phyloP scores from a whole-genome alignment of 2,797 vertebrate species.

The Spinus pinus region DNA sequence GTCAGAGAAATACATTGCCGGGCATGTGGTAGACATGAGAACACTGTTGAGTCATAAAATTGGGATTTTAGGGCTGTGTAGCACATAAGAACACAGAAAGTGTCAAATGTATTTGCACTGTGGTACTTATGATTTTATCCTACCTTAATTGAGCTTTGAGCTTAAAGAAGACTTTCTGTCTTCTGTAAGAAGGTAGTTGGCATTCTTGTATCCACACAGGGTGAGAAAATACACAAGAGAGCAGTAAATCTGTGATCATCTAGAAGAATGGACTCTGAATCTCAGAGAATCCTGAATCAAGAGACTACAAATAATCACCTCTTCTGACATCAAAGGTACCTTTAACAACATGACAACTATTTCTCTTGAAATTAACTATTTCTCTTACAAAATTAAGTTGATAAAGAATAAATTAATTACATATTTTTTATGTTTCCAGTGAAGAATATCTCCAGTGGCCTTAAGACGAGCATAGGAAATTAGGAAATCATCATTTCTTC shows the following conservation, averaged over 20 bases:
- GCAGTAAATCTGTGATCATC: not conserved
- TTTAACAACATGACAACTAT: not conserved
- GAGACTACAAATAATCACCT: not conserved
- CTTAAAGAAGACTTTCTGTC: not conserved
- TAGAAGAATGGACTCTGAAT: not conserved
- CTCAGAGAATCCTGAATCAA: not conserved
- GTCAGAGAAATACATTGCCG: not conserved
- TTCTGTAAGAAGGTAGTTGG: not conserved
- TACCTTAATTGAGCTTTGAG: not conserved
- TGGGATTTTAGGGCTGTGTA: not conserved
- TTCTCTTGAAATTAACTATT: not conserved
- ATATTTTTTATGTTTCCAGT: not conserved
- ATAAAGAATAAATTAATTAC: not conserved
- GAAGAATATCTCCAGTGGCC: not conserved
- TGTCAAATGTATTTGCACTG: not conserved
- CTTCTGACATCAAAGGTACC: not conserved
- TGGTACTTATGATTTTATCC: not conserved
- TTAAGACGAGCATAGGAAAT: not conserved
- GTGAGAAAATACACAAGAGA: not conserved
- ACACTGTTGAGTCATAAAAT: not conserved
- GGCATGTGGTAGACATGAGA: not conserved
- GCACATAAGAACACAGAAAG: not conserved
- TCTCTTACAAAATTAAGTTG: not conserved
- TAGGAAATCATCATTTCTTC: not conserved
- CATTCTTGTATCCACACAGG: rapidly evolving